A percentile compares a stretch with the other conserved stretches of the same genome.
phyloP scores from a whole-genome alignment of 1,140 invertebrate species.

The Anadara kagoshimensis region DNA sequence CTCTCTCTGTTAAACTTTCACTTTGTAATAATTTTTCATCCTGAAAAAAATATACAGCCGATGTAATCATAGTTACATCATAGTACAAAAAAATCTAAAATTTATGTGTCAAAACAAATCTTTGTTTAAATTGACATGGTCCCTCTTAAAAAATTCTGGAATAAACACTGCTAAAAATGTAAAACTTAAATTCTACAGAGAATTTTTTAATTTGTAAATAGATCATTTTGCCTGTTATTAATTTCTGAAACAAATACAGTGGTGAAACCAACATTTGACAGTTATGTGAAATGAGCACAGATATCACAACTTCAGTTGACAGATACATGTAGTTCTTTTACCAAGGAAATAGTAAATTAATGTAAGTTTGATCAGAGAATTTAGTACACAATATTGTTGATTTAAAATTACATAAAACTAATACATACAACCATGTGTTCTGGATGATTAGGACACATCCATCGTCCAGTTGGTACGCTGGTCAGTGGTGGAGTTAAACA shows the following conservation, averaged over 20 bases:
- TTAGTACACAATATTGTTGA: too few species aligned
- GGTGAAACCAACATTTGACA: too few species aligned
- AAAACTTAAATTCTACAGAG: neutral
- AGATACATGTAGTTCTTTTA: too few species aligned
- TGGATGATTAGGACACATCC: slow-evolving; percentile 98
- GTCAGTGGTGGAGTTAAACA: slow-evolving; percentile 94
- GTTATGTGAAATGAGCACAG: too few species aligned
- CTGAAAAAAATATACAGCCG: slow-evolving; percentile 76
- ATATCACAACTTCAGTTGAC: too few species aligned
- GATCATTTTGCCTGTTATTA: too few species aligned
- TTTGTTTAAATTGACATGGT: neutral
- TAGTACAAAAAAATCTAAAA: too few species aligned
- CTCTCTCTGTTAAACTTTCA: slow-evolving; percentile 86
- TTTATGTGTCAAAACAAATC: neutral
- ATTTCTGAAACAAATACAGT: too few species aligned
- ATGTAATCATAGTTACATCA: too few species aligned
- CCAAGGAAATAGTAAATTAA: too few species aligned
- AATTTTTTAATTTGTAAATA: neutral
- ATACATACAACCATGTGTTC: slow-evolving; percentile 87
- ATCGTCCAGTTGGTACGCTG: slow-evolving; percentile 85
- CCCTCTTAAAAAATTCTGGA: too few species aligned
- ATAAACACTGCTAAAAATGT: neutral
- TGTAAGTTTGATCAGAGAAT: too few species aligned
- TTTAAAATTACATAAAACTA: neutral
- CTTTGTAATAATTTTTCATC: slow-evolving; percentile 88